A percentile compares a stretch with the other conserved stretches of the same genome.
These are phyloP conservation scores for Ectropis crepuscularia DNA, from an alignment of 2,888 invertebrate species.

Conservation along the genomic window DNA sequence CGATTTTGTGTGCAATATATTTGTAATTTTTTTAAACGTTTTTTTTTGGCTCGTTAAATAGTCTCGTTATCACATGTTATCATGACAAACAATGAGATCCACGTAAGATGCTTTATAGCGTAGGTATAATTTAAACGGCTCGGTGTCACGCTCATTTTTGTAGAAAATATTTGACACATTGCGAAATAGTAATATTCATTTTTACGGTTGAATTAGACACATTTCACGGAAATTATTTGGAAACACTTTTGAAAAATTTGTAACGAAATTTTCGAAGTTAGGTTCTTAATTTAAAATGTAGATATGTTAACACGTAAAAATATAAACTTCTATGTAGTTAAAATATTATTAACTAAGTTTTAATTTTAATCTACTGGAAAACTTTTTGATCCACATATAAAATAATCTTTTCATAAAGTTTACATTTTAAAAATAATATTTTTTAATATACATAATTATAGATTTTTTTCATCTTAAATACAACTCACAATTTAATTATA, in stretches of 20 bases:
- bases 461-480: too few relatives aligned
- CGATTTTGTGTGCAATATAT: constrained; percentile 33
- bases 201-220: constrained; percentile 7
- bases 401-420: too few relatives aligned
- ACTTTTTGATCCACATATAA: too few relatives aligned
- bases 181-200: neutral
- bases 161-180: neutral
- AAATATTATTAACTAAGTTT: too few relatives aligned
- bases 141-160: constrained; percentile 17
- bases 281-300: too few relatives aligned
- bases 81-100: constrained; percentile 63
- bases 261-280: neutral
- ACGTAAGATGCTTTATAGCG: constrained; percentile 42
- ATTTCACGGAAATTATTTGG: constrained; percentile 6
- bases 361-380: too few relatives aligned
- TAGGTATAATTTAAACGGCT: constrained; percentile 36
- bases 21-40: constrained; percentile 44
- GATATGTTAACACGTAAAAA: too few relatives aligned
- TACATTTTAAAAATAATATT: too few relatives aligned
- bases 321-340: too few relatives aligned
- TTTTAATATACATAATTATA: too few relatives aligned
- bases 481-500: too few relatives aligned
- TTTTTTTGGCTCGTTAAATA: constrained; percentile 43
- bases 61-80: constrained; percentile 58
- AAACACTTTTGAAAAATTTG: neutral